A percentile compares a stretch with the other conserved stretches of the same genome.
Conservation (phyloP, 2,113 vertebrate genomes). For the Melanocharis versteri region DNA sequence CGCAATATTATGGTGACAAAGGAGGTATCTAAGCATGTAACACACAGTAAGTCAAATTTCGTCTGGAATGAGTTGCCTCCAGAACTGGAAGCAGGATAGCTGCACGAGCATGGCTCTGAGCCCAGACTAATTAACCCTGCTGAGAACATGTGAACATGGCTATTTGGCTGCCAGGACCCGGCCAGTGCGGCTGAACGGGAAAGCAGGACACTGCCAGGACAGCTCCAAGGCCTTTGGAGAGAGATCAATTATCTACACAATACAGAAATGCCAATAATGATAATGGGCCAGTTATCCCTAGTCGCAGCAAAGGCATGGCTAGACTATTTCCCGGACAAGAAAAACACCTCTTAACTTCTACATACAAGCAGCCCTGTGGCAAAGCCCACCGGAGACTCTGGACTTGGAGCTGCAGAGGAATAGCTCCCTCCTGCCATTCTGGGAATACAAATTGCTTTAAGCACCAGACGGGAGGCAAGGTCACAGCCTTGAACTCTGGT, state of each 20-base stretch:
- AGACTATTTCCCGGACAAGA: conserved; percentile 25
- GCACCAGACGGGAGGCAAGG: not conserved
- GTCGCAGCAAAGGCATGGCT: not conserved
- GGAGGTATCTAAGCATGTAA: not conserved
- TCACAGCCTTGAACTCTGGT: conserved; percentile 44
- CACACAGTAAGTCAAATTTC: not conserved
- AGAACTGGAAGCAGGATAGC: conserved; percentile 24
- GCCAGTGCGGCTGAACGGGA: not conserved
- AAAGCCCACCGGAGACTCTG: not conserved
- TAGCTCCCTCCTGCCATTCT: not conserved
- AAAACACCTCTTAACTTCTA: not conserved
- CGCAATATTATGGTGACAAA: not conserved
- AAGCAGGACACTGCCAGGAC: not conserved
- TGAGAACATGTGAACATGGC: conserved; percentile 55
- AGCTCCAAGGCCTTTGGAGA: not conserved
- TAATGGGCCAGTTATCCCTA: not conserved
- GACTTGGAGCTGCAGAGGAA: fast-evolving
- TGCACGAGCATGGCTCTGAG: conserved; percentile 26
- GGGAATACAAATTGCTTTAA: conserved; percentile 40
- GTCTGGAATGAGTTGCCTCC: conserved; percentile 20
- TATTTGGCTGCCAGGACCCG: not conserved
- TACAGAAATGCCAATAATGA: conserved; percentile 7
- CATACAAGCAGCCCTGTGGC: not conserved
- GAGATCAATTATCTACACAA: conserved; percentile 20
- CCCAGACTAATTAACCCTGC: conserved; percentile 54